These are phyloP conservation scores for Unio pictorum DNA, from an alignment of 2,888 invertebrate species.

Conservation along the genomic window DNA sequence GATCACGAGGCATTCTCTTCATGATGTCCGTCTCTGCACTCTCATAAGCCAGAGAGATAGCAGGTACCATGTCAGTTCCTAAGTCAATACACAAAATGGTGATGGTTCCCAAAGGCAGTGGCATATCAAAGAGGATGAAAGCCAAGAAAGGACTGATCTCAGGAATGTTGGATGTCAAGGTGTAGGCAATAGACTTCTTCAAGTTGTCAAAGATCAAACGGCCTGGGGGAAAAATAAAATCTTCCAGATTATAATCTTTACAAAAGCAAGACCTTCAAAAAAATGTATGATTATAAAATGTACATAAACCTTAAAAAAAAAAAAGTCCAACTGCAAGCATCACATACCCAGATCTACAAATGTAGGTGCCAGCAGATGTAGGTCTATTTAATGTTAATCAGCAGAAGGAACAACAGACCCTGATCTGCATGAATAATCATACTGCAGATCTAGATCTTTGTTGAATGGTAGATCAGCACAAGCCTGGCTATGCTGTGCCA, in stretches of 20 bases:
- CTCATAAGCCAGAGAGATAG: conserved; percentile 94
- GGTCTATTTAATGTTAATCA: no score
- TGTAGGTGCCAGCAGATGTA: no score
- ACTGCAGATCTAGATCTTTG: no score
- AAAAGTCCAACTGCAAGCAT: no score
- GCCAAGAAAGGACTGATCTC: conserved; percentile 98
- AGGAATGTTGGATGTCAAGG: conserved; percentile 96
- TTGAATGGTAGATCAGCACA: no score
- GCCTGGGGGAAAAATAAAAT: conserved; percentile 53
- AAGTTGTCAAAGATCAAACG: conserved; percentile 95
- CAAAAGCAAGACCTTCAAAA: no score
- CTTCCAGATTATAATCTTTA: not conserved
- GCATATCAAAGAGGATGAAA: conserved; percentile 95
- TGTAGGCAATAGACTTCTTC: conserved; percentile 98
- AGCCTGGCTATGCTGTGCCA: no score
- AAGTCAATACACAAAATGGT: conserved; percentile 99
- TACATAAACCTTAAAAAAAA: no score
- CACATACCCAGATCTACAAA: no score
- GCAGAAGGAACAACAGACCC: no score
- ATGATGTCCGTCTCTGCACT: conserved; percentile 93
- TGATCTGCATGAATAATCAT: no score
- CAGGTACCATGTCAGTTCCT: conserved; percentile 98
- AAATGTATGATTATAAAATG: no score
- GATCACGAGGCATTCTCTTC: conserved; percentile 93
- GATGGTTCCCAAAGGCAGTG: conserved; percentile 95